These are phyloP conservation scores for Ciconia maguari DNA, from an alignment of 2,113 vertebrate species.

Conservation along the genomic window DNA sequence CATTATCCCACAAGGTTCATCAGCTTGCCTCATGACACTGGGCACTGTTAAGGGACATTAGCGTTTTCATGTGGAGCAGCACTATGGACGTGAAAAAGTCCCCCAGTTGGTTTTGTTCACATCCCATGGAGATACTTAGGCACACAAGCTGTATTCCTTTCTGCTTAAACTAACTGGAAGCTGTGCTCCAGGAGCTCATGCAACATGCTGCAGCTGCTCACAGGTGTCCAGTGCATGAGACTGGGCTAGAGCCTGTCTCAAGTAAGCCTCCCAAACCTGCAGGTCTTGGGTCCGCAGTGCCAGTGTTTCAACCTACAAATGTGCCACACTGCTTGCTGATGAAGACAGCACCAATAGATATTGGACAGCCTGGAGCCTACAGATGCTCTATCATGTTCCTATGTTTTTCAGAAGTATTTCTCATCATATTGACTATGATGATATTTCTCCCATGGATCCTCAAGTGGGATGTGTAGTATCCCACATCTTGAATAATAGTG, in stretches of 20 bases:
- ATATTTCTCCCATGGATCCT: fast-evolving
- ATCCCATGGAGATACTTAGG: not conserved
- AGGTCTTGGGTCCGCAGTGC: not conserved
- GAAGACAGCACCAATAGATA: not conserved
- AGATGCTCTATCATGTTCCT: not conserved
- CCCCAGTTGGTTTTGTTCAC: not conserved
- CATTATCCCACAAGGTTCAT: not conserved
- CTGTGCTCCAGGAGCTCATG: not conserved
- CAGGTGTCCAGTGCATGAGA: not conserved
- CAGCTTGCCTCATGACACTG: not conserved
- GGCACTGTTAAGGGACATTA: not conserved
- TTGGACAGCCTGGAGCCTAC: not conserved
- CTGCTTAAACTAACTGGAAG: not conserved
- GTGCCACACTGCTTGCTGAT: not conserved
- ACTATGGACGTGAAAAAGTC: fast-evolving
- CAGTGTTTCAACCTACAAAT: not conserved
- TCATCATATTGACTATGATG: not conserved
- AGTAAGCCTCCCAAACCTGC: not conserved
- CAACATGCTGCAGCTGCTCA: not conserved
- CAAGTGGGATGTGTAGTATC: not conserved
- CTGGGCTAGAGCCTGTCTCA: fast-evolving
- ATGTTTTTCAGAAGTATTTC: not conserved
- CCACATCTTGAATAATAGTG: not conserved
- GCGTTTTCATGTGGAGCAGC: not conserved
- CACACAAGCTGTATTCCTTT: not conserved